Conservation (phyloP, 2,797 vertebrate species). For the Megalops cyprinoides region DNA sequence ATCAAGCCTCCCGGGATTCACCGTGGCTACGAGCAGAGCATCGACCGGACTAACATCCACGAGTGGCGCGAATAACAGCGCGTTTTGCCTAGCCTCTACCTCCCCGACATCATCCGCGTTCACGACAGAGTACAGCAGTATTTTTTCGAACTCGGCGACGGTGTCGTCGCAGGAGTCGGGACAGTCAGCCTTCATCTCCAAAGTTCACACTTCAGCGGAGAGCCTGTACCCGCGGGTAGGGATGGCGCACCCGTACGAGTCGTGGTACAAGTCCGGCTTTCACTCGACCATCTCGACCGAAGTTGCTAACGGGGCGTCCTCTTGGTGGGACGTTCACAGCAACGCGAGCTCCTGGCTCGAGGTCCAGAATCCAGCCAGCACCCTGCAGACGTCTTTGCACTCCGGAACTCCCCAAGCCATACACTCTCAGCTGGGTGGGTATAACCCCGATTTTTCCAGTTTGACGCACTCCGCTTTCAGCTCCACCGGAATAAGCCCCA, state of each 20-base stretch:
- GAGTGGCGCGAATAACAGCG: conserved; percentile 89
- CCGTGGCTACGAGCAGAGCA: conserved; percentile 87
- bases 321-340: conserved; percentile 97
- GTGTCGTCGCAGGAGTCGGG: conserved; percentile 91
- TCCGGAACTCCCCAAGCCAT: conserved; percentile 91
- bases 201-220: conserved; percentile 94
- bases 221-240: conserved; percentile 94
- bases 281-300: conserved; percentile 94
- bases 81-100: conserved; percentile 96
- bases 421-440: conserved; percentile 95
- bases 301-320: conserved; percentile 91
- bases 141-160: conserved; percentile 91
- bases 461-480: conserved; percentile 98
- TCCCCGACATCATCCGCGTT: conserved; percentile 96
- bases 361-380: conserved; percentile 89
- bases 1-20: conserved; percentile 93
- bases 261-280: conserved; percentile 99
- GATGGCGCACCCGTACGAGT: conserved; percentile 98
- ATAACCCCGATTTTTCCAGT: conserved; percentile 96
- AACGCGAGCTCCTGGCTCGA: conserved; percentile 97
- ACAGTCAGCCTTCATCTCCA: conserved; percentile 98
- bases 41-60: conserved; percentile 85
- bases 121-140: conserved; percentile 94
- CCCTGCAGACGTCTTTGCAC: conserved; percentile 89
- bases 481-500: conserved; percentile 93